Conservation (phyloP, 2,113 vertebrate genomes). For the Pycnonotus jocosus region DNA sequence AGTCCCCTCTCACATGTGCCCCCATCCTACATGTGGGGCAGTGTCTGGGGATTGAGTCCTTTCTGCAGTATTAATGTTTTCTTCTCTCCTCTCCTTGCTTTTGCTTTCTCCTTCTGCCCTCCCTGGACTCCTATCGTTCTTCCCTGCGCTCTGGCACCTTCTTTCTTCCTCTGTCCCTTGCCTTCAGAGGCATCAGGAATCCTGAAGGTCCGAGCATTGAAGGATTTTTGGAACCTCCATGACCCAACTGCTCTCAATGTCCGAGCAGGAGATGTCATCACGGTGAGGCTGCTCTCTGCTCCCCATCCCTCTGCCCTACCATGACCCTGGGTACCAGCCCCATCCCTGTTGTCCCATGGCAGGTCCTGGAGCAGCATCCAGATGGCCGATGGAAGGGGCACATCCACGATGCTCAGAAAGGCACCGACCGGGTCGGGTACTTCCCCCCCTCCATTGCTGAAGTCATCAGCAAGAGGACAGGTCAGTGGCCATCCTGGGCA, state of each 20-base stretch:
- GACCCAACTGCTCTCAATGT: constrained; percentile 94
- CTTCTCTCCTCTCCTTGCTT: not conserved
- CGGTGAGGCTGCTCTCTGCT: constrained; percentile 71
- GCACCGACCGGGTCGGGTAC: constrained; percentile 90
- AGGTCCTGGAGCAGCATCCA: constrained; percentile 93
- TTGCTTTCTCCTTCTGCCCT: not conserved
- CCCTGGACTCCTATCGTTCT: not conserved
- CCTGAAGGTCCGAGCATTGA: constrained; percentile 91
- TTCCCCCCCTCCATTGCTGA: constrained; percentile 94
- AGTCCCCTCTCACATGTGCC: fast-evolving
- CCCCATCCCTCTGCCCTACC: fast-evolving
- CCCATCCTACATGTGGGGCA: not conserved
- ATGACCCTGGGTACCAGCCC: not conserved
- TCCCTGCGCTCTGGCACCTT: not conserved
- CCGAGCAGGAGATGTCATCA: constrained; percentile 91
- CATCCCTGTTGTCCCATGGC: not conserved
- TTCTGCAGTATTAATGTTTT: not conserved
- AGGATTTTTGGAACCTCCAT: constrained; percentile 96
- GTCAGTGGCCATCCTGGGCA: constrained; percentile 33
- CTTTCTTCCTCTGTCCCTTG: constrained; percentile 3
- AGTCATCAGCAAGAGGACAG: constrained; percentile 90
- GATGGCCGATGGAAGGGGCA: constrained; percentile 96
- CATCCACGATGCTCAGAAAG: constrained; percentile 87
- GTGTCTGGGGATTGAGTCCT: not conserved
- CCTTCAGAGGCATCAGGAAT: constrained; percentile 89